Evolutionary conservation across 2,888 invertebrate species (phyloP).

Genomic region (Aphelenchoides bicaudatus): DNA sequence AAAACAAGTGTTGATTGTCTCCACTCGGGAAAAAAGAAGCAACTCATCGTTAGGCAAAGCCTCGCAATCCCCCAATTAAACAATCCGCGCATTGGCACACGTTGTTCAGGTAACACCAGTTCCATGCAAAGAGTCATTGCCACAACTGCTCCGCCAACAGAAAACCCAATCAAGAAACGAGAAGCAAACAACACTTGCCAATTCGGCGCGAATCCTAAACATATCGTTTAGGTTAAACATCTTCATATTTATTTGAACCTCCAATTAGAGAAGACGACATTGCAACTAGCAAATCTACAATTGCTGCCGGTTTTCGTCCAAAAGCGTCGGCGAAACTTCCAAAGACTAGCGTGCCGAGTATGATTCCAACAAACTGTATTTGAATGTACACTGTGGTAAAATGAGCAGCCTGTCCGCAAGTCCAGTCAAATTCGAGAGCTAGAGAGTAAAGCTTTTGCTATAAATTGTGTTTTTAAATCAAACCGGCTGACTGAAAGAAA

Average conservation of each 20-base stretch:
- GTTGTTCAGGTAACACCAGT: slow-evolving; percentile 21
- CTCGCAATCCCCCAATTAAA: slow-evolving; percentile 44
- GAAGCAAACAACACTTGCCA: too few species aligned
- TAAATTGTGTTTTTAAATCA: too few species aligned
- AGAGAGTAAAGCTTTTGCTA: too few species aligned
- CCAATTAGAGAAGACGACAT: too few species aligned
- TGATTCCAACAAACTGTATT: slow-evolving; percentile 45
- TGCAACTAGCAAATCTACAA: too few species aligned
- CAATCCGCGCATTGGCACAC: too few species aligned
- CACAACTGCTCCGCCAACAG: slow-evolving; percentile 36
- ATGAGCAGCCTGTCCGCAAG: slow-evolving; percentile 46
- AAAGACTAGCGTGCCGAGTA: slow-evolving; percentile 49
- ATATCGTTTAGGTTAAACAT: too few species aligned
- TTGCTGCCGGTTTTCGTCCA: too few species aligned
- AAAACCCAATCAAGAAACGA: too few species aligned
- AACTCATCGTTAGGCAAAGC: slow-evolving; percentile 53
- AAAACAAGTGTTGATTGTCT: slow-evolving; percentile 46
- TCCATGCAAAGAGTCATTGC: not conserved
- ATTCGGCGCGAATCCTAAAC: too few species aligned
- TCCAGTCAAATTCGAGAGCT: slow-evolving; percentile 51
- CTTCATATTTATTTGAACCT: too few species aligned
- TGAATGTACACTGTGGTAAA: slow-evolving; percentile 46
- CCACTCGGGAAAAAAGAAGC: slow-evolving; percentile 53
- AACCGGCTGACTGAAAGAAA: slow-evolving; percentile 51
- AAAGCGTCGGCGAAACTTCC: slow-evolving; percentile 34